Percentiles rank a stretch among this genome's conserved stretches.
Evolutionary conservation across 2,888 invertebrate species (phyloP).

Genomic region (Patella depressa): DNA sequence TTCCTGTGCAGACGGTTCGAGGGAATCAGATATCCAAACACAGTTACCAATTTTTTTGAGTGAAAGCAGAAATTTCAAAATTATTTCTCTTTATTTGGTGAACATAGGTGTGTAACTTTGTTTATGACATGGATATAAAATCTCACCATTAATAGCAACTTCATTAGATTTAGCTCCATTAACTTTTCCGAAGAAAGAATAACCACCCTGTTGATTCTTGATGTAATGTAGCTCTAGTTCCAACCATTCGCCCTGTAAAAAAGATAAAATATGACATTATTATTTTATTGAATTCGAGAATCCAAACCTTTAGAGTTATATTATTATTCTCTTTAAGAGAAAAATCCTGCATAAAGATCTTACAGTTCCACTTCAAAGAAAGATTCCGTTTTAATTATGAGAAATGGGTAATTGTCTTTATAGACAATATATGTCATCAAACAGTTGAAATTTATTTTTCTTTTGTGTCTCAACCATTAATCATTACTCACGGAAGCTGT

Average conservation of each 20-base stretch:
- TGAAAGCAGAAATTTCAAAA: too few species aligned
- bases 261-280: slow-evolving; percentile 8
- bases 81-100: background rate
- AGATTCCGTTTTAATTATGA: too few species aligned
- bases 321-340: too few species aligned
- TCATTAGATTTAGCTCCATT: slow-evolving; percentile 6
- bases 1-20: background rate
- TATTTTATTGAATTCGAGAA: background rate
- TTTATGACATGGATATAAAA: background rate
- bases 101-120: background rate
- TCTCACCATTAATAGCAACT: slow-evolving; percentile 18
- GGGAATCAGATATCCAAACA: too few species aligned
- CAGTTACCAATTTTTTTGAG: too few species aligned
- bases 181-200: slow-evolving; percentile 18
- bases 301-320: too few species aligned
- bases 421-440: too few species aligned
- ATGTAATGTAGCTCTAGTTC: slow-evolving; percentile 24
- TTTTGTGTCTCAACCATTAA: too few species aligned
- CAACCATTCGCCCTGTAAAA: slow-evolving; percentile 29
- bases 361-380: slow-evolving; percentile 12
- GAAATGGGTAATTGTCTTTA: too few species aligned
- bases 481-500: background rate
- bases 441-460: too few species aligned
- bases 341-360: too few species aligned
- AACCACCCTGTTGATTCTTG: background rate